Percentiles rank a stretch among this genome's conserved stretches.
Conservation (phyloP, 1,140 invertebrate genomes). For the Eufriesea mexicana region DNA sequence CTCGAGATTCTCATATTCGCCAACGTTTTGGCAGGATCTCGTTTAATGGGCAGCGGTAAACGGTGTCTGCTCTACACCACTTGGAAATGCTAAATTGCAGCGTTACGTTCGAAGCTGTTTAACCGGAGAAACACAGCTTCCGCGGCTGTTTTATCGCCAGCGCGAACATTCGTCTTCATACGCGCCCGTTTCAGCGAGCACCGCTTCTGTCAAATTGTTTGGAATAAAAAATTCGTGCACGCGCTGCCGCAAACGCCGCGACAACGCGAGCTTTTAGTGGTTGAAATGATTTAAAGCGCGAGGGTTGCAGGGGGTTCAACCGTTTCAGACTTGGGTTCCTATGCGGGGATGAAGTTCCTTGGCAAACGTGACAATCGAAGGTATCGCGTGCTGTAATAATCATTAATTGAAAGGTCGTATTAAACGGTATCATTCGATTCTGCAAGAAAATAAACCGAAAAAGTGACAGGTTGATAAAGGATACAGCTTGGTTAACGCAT, state of each 20-base stretch:
- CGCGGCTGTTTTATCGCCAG: not conserved
- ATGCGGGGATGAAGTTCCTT: too few species aligned
- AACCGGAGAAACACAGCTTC: not conserved
- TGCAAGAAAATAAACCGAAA: too few species aligned
- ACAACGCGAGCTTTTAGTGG: too few species aligned
- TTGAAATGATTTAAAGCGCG: too few species aligned
- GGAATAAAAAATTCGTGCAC: too few species aligned
- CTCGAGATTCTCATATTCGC: slow-evolving; percentile 1
- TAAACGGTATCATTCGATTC: not conserved
- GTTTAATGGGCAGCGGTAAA: slow-evolving; percentile 4
- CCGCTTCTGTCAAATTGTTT: not conserved
- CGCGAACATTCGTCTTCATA: not conserved
- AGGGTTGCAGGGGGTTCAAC: too few species aligned
- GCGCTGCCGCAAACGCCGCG: too few species aligned
- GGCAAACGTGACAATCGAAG: too few species aligned
- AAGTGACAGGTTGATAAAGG: not conserved
- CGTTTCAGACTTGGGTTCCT: too few species aligned
- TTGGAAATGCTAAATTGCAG: not conserved
- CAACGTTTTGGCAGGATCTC: not conserved
- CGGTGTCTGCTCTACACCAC: not conserved
- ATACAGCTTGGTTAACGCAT: too few species aligned
- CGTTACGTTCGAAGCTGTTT: not conserved
- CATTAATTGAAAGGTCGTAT: too few species aligned
- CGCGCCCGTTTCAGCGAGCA: not conserved
- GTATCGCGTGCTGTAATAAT: too few species aligned